Conservation (phyloP, 2,888 invertebrate genomes). For the Caenorhabditis zanzibari region DNA sequence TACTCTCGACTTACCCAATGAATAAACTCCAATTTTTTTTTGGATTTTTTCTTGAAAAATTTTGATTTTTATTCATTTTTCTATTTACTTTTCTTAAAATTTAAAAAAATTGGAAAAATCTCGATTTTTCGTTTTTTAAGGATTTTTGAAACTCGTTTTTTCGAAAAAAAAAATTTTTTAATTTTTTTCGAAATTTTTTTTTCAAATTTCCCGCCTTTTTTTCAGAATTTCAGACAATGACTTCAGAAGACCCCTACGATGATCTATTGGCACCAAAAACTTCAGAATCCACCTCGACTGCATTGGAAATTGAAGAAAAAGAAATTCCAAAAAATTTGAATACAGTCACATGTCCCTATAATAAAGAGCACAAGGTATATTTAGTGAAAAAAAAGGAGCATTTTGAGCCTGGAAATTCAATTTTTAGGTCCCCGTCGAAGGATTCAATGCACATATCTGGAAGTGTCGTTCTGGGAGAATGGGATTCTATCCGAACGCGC, state of each 20-base stretch:
- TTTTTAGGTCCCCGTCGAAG: constrained; percentile 15
- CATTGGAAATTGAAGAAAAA: neutral
- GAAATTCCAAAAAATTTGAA: neutral
- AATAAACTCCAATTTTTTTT: too few relatives aligned
- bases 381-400: neutral
- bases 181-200: constrained; percentile 4
- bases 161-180: neutral
- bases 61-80: neutral
- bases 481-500: constrained; percentile 36
- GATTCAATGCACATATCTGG: constrained; percentile 41
- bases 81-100: too few relatives aligned
- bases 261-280: neutral
- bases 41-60: neutral
- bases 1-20: too few relatives aligned
- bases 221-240: neutral
- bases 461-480: constrained; percentile 35
- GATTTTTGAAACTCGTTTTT: neutral
- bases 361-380: constrained; percentile 16
- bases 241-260: neutral
- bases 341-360: constrained; percentile 32
- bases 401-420: neutral
- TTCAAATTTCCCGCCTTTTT: neutral
- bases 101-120: too few relatives aligned
- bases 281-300: neutral
- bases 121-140: too few relatives aligned